phyloP scores from a whole-genome alignment of 2,888 invertebrate species.

The Lithosia quadra region DNA sequence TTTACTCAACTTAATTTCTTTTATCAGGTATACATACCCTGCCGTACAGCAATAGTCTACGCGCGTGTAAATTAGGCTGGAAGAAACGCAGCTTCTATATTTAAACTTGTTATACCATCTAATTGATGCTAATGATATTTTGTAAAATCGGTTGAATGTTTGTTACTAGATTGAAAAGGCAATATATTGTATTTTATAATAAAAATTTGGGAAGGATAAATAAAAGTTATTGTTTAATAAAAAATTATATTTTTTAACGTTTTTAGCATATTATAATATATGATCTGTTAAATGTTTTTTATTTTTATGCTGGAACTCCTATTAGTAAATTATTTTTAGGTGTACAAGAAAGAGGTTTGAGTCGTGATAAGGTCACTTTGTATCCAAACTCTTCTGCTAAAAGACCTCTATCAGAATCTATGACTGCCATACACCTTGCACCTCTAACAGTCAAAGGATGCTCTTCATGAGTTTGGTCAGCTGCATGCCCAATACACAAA shows the following conservation, averaged over 20 bases:
- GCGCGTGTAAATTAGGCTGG: slow-evolving; percentile 64
- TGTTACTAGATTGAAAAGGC: slow-evolving; percentile 20
- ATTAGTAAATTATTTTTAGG: slow-evolving; percentile 96
- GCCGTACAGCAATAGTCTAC: slow-evolving; percentile 90
- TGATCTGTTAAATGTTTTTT: slow-evolving; percentile 54
- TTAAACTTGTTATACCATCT: slow-evolving; percentile 25
- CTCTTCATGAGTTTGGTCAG: slow-evolving; percentile 95
- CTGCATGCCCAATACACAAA: slow-evolving; percentile 94
- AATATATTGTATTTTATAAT: slow-evolving; percentile 30
- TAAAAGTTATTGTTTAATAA: slow-evolving; percentile 34
- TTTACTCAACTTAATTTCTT: slow-evolving; percentile 54
- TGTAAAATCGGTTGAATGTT: slow-evolving; percentile 28
- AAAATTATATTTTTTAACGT: slow-evolving; percentile 49
- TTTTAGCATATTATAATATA: slow-evolving; percentile 54
- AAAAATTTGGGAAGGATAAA: slow-evolving; percentile 21
- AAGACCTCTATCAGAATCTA: slow-evolving; percentile 94
- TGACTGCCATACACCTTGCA: slow-evolving; percentile 94
- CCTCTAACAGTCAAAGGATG: slow-evolving; percentile 92
- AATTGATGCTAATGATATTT: slow-evolving; percentile 28
- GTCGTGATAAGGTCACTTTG: slow-evolving; percentile 90
- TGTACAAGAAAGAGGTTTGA: slow-evolving; percentile 94
- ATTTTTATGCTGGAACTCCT: slow-evolving; percentile 80
- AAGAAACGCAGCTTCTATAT: slow-evolving; percentile 20
- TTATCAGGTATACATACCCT: slow-evolving; percentile 90
- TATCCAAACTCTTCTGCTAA: slow-evolving; percentile 93